Percentiles rank a stretch among this genome's conserved stretches.
Conservation (phyloP, 2,888 invertebrate genomes). For the Helicoverpa assulta region DNA sequence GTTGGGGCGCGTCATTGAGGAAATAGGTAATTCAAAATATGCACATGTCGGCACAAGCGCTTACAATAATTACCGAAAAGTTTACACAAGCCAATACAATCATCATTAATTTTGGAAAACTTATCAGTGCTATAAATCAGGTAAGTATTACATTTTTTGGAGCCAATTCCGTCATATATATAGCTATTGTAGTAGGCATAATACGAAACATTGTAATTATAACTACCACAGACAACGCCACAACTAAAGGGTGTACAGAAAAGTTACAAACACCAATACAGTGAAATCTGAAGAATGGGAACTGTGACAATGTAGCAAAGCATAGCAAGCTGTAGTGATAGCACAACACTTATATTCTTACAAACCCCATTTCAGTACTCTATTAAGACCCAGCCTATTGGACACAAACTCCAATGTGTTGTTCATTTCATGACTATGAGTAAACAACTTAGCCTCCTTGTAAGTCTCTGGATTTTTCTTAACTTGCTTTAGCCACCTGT, state of each 20-base stretch:
- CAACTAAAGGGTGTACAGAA: slow-evolving; percentile 3
- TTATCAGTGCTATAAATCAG: too few species aligned
- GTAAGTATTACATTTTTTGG: background rate
- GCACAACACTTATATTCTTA: slow-evolving; percentile 65
- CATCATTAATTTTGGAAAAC: too few species aligned
- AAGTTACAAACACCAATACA: background rate
- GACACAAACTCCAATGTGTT: slow-evolving; percentile 90
- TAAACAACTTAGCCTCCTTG: slow-evolving; percentile 89
- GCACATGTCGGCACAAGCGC: too few species aligned
- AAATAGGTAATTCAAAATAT: background rate
- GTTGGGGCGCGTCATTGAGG: background rate
- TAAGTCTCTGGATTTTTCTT: slow-evolving; percentile 92
- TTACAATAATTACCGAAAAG: too few species aligned
- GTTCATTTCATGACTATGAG: slow-evolving; percentile 88
- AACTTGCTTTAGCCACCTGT: slow-evolving; percentile 92
- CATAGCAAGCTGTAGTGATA: slow-evolving; percentile 73
- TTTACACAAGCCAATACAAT: too few species aligned
- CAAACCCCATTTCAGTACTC: slow-evolving; percentile 88
- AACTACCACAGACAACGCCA: background rate
- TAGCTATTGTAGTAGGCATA: background rate
- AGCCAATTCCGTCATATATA: background rate
- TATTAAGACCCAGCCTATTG: slow-evolving; percentile 90
- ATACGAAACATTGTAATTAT: background rate
- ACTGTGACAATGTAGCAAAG: slow-evolving; percentile 70
- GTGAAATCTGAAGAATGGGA: slow-evolving; percentile 11